Evolutionary conservation across 2,797 vertebrate genomes (phyloP).

Genomic region (Acrocephalus scirpaceus): DNA sequence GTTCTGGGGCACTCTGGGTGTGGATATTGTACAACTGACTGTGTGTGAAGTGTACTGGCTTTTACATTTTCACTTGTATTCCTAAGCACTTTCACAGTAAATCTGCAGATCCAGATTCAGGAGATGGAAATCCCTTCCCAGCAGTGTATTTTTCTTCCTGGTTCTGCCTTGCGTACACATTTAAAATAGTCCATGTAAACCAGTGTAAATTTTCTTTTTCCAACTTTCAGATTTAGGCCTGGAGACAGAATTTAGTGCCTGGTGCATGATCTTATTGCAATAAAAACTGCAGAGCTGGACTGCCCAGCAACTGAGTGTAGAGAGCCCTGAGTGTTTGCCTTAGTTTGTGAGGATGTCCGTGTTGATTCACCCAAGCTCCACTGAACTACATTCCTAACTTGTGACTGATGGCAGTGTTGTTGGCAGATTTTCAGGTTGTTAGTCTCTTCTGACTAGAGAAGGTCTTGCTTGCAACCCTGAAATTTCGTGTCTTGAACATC

Average conservation of each 20-base stretch:
- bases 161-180: accelerated
- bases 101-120: not conserved
- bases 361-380: conserved; percentile 53
- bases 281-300: not conserved
- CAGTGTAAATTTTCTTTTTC: not conserved
- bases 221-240: not conserved
- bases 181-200: not conserved
- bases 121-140: not conserved
- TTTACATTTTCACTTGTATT: not conserved
- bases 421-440: conserved; percentile 59
- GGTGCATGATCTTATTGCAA: not conserved
- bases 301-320: not conserved
- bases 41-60: not conserved
- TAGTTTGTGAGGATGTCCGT: not conserved
- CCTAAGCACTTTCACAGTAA: not conserved
- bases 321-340: not conserved
- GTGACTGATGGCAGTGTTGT: conserved; percentile 53
- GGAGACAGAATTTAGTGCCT: not conserved
- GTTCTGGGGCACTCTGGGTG: not conserved
- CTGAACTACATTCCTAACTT: conserved; percentile 62
- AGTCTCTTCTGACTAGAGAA: conserved; percentile 8
- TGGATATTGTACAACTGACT: not conserved
- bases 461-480: conserved; percentile 29
- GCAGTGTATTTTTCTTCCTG: not conserved
- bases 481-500: conserved; percentile 17